A percentile compares a stretch with the other conserved stretches of the same genome.
Evolutionary conservation across 37 sponge, comb jelly and placozoan genomes (phyloP).

Genomic region (Theonella swinhoei): DNA sequence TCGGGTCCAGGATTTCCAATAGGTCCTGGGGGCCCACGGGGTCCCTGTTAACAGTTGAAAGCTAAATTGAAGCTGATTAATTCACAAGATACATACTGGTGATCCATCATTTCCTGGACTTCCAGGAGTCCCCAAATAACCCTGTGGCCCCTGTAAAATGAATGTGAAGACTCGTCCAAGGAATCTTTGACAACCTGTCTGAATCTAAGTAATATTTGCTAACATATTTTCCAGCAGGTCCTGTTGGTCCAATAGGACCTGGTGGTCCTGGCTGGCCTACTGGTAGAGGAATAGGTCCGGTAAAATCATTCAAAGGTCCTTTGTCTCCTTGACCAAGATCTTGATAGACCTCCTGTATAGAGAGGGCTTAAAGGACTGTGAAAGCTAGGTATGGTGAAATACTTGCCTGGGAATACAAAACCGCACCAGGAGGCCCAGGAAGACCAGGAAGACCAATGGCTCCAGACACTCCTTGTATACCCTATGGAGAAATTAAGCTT

Average conservation of each 20-base stretch:
- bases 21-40: conserved; percentile 53
- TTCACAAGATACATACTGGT: conserved; percentile 38
- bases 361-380: neutral
- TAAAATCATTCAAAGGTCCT: conserved; percentile 45
- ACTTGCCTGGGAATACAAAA: conserved; percentile 48
- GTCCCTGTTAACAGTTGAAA: conserved; percentile 16
- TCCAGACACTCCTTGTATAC: conserved; percentile 41
- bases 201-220: neutral
- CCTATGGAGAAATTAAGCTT: conserved; percentile 3
- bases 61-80: neutral
- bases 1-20: conserved; percentile 56
- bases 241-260: conserved; percentile 60
- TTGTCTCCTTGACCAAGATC: conserved; percentile 43
- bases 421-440: conserved; percentile 57
- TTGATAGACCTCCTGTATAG: conserved; percentile 2
- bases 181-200: neutral
- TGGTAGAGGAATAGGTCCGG: conserved; percentile 58
- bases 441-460: conserved; percentile 36
- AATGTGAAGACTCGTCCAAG: neutral
- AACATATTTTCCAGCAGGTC: conserved; percentile 41
- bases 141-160: conserved; percentile 42
- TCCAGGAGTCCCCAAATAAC: conserved; percentile 51
- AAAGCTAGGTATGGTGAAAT: neutral
- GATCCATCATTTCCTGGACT: conserved; percentile 46
- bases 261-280: conserved; percentile 61